phyloP scores from a whole-genome alignment of 1,140 invertebrate genomes.

The Halesus radiatus region DNA sequence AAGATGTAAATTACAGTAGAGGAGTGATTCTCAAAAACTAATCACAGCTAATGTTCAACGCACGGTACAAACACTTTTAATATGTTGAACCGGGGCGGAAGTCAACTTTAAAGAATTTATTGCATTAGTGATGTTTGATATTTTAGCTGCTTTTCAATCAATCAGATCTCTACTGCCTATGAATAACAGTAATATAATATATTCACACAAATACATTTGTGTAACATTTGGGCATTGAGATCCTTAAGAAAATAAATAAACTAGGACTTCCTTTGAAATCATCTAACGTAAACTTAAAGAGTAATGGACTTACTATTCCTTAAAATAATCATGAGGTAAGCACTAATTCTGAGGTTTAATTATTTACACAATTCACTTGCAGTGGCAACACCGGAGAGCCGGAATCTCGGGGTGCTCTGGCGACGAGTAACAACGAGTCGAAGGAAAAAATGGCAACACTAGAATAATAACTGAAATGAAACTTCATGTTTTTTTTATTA shows the following conservation, averaged over 20 bases:
- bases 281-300: conserved; percentile 15
- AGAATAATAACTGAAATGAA: too few relatives aligned
- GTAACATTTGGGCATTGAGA: conserved; percentile 50
- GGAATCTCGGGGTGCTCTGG: not conserved
- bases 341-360: conserved; percentile 34
- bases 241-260: conserved; percentile 45
- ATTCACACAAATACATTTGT: not conserved
- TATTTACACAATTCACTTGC: conserved; percentile 10
- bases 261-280: conserved; percentile 12
- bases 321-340: conserved; percentile 42
- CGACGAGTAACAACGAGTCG: too few relatives aligned
- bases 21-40: conserved; percentile 6
- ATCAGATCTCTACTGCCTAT: conserved; percentile 23
- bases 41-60: not conserved
- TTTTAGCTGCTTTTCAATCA: not conserved
- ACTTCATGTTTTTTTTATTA: too few relatives aligned
- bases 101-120: not conserved
- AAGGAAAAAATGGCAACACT: too few relatives aligned
- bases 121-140: too few relatives aligned
- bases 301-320: conserved; percentile 20
- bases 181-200: conserved; percentile 17
- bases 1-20: conserved; percentile 34
- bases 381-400: not conserved
- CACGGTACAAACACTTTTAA: not conserved
- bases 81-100: not conserved